Evolutionary conservation across 2,888 invertebrate genomes (phyloP).

Genomic region (Acleris sparsana): DNA sequence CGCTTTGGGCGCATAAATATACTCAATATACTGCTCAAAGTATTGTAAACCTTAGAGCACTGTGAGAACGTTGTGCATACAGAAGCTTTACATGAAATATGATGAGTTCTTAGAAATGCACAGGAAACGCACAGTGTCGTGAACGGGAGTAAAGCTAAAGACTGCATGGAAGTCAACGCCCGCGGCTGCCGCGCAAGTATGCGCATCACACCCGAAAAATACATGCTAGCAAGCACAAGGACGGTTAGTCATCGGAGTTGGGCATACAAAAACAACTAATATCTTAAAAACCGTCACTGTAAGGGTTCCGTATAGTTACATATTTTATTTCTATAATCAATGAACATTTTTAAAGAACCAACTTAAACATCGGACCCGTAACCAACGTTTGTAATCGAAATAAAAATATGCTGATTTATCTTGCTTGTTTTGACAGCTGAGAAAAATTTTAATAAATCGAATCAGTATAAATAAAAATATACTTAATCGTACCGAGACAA

Average conservation of each 20-base stretch:
- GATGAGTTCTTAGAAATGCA: slow-evolving; percentile 29
- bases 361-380: too few species aligned
- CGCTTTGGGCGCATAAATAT: neutral
- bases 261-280: slow-evolving; percentile 34
- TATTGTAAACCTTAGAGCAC: too few species aligned
- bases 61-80: slow-evolving; percentile 3
- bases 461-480: too few species aligned
- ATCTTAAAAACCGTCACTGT: neutral
- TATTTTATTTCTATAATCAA: neutral
- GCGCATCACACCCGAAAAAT: slow-evolving; percentile 16
- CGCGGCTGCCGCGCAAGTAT: slow-evolving; percentile 21
- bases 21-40: too few species aligned
- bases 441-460: too few species aligned
- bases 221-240: neutral
- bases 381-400: too few species aligned
- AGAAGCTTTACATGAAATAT: slow-evolving; percentile 15
- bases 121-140: slow-evolving; percentile 30
- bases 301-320: too few species aligned
- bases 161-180: slow-evolving; percentile 33
- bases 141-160: slow-evolving; percentile 19
- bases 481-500: too few species aligned
- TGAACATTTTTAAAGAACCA: neutral
- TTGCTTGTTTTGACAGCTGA: too few species aligned
- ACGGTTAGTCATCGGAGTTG: slow-evolving; percentile 41
- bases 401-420: too few species aligned